Percentiles rank a stretch among this genome's conserved stretches.
phyloP scores from a whole-genome alignment of 2,113 vertebrate species.

The Panthera leo region DNA sequence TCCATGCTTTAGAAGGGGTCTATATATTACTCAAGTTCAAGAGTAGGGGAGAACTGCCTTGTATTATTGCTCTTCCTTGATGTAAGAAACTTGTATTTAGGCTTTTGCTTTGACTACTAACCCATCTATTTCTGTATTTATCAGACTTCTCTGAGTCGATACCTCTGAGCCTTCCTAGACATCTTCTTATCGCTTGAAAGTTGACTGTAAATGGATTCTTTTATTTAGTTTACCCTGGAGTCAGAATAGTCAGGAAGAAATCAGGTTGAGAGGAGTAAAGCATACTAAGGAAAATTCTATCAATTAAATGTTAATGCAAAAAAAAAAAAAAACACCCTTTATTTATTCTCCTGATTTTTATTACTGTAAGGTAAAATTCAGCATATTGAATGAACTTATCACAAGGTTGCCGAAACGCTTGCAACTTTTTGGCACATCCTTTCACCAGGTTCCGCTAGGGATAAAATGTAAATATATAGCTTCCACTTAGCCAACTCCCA shows the following conservation, averaged over 20 bases:
- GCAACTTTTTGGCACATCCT: constrained; percentile 47
- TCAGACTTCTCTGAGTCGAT: constrained; percentile 54
- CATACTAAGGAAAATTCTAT: constrained; percentile 47
- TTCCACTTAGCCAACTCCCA: constrained; percentile 25
- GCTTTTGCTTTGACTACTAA: constrained; percentile 50
- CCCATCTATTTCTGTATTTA: constrained; percentile 61
- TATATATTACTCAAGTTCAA: background rate
- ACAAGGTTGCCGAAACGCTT: constrained; percentile 21
- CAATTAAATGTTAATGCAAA: constrained; percentile 66
- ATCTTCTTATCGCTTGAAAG: constrained; percentile 69
- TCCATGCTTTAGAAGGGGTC: background rate
- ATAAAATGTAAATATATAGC: constrained; percentile 49
- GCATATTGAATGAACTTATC: constrained; percentile 57
- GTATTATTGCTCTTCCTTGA: background rate
- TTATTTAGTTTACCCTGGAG: constrained; percentile 60
- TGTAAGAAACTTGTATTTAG: background rate
- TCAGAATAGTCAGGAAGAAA: constrained; percentile 53
- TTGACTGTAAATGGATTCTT: constrained; percentile 72
- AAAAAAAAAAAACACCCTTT: background rate
- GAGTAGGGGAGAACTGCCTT: background rate
- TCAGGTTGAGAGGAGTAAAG: constrained; percentile 46
- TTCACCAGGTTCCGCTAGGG: constrained; percentile 32
- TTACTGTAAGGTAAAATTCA: constrained; percentile 56
- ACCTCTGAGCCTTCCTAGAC: constrained; percentile 54
- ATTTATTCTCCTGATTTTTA: constrained; percentile 46